Base-by-base conservation (phyloP, 2,888 invertebrate species). In the Lathronympha strigana region DNA sequence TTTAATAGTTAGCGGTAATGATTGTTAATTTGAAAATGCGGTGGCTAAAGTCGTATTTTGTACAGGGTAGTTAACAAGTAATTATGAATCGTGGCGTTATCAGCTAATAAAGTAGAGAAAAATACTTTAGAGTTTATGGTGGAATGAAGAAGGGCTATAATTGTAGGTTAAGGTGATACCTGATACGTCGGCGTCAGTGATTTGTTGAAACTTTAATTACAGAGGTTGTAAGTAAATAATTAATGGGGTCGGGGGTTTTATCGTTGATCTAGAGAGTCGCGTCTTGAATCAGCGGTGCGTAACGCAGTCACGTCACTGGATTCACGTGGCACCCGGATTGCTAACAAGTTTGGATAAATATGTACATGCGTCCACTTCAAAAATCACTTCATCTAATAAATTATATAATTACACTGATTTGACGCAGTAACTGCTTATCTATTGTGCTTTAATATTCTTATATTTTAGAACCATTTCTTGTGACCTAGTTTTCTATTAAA, bases 181-280 rank as follows among this genome's bases (percentile, higher is more conserved):
- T 77, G 77, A 74, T 75, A 73, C 62, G 77, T 79, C 78, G 73
- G 77, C 76, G 73, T 73, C 78, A 77, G 82, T 84, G 84, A 90
- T 91, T 90, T 88, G 87, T 88, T 84, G 83, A 82, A 83, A 80
- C 81, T 84, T 86, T 88, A 90, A 90, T 90, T 87, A 87, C 79
- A 79, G 79, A 73, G 73, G 77, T 76, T 72, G 83, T 83, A 82
- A 81, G 66, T 66, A 54, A 54, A 66, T 66, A 54, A 85, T 88
- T 84, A 87, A 86, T 86, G 81, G 80, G 79, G 82, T 80, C 76
- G 79, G 76, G 76, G 76, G 79, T 78, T 80, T 88, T 86, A 84
- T 81, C 68, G 67, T 23, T 19, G 53, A 66, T 67, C 66, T 49
- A 40, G 49, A 43, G 53, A 50, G 45, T 45, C 17, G 51, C 45